phyloP scores from a whole-genome alignment of 2,888 invertebrate species.

The Agyllia agylla region DNA sequence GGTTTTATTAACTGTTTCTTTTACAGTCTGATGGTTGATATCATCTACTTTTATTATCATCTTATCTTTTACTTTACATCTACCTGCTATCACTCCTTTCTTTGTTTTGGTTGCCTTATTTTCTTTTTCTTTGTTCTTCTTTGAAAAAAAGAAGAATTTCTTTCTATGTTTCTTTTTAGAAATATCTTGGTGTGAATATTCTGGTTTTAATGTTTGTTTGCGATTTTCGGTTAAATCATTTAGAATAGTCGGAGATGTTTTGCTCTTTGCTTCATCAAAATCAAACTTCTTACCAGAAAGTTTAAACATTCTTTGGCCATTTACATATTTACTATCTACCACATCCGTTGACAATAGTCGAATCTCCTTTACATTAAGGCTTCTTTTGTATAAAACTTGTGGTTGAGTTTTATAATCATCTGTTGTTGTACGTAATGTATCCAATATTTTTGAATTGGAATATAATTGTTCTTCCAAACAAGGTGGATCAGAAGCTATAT shows the following conservation, averaged over 20 bases:
- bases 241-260: slow-evolving; percentile 73
- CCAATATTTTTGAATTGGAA: slow-evolving; percentile 82
- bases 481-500: slow-evolving; percentile 85
- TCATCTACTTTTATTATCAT: slow-evolving; percentile 82
- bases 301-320: slow-evolving; percentile 85
- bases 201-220: slow-evolving; percentile 52
- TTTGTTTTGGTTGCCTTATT: slow-evolving; percentile 81
- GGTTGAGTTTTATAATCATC: slow-evolving; percentile 40
- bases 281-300: slow-evolving; percentile 85
- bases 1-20: slow-evolving; percentile 50
- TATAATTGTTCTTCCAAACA: slow-evolving; percentile 84
- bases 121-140: slow-evolving; percentile 81
- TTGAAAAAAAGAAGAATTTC: slow-evolving; percentile 85
- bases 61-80: slow-evolving; percentile 85
- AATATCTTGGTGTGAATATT: slow-evolving; percentile 31
- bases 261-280: slow-evolving; percentile 81
- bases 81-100: slow-evolving; percentile 83
- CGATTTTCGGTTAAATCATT: slow-evolving; percentile 69
- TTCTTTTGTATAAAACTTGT: slow-evolving; percentile 66
- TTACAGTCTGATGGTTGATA: slow-evolving; percentile 57
- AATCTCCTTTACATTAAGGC: slow-evolving; percentile 67
- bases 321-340: slow-evolving; percentile 82
- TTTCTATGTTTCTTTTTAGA: slow-evolving; percentile 81
- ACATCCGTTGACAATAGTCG: slow-evolving; percentile 78
- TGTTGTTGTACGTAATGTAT: slow-evolving; percentile 73